These are phyloP conservation scores for Helicoverpa armigera DNA, from an alignment of 1,140 invertebrate species.

Conservation along the genomic window DNA sequence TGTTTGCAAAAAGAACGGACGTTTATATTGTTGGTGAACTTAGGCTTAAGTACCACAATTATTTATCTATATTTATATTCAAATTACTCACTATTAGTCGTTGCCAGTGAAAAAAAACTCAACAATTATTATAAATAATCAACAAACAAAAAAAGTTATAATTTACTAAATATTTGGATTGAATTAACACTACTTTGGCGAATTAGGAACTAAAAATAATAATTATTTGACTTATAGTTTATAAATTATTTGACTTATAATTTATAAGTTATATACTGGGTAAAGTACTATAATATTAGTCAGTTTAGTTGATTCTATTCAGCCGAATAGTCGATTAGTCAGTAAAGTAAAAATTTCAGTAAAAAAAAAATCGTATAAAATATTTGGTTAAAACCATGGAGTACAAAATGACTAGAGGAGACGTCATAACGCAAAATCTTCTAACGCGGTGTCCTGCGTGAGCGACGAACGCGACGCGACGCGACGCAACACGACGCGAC, in stretches of 20 bases:
- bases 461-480: too few relatives aligned
- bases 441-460: too few relatives aligned
- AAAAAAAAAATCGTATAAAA: neutral
- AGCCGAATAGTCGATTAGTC: neutral
- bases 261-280: neutral
- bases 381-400: neutral
- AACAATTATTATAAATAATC: slow-evolving; percentile 57
- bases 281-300: slow-evolving; percentile 1
- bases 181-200: slow-evolving; percentile 61
- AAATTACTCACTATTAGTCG: slow-evolving; percentile 35
- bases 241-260: neutral
- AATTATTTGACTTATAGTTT: slow-evolving; percentile 40
- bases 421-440: too few relatives aligned
- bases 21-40: too few relatives aligned
- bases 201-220: slow-evolving; percentile 64
- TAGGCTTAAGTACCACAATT: slow-evolving; percentile 7
- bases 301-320: neutral
- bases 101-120: slow-evolving; percentile 45
- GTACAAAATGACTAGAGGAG: too few relatives aligned
- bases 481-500: too few relatives aligned
- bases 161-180: slow-evolving; percentile 56
- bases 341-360: neutral
- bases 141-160: slow-evolving; percentile 55
- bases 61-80: slow-evolving; percentile 26
- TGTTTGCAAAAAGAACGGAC: too few relatives aligned